Base-by-base conservation (phyloP, 2,888 invertebrate species). In the Stratiomys singularior region DNA sequence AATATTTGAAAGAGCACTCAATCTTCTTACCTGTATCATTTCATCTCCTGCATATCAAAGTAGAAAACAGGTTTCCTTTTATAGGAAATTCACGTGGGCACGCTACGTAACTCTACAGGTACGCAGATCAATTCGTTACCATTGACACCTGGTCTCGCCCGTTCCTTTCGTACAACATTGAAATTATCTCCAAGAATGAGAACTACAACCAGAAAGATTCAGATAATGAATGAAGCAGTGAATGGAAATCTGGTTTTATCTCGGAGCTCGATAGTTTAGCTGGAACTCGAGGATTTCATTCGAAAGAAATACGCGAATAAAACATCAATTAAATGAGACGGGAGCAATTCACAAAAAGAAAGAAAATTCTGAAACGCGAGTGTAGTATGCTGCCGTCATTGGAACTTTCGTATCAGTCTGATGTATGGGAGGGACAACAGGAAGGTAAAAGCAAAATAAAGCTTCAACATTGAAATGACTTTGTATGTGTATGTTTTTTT, bases 171-270 rank as follows among this genome's bases (percentile, higher is more conserved):
- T 15, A 64, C 64, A 23, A 15, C 21, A 64, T 25, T 30, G 30
- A 23, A 64, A 64, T 64, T 64, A 64, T 64, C 64, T 64, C 13
- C 28, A 11, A 30, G 23, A 9, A 64, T 64, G 64, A 27, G 28
- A 64, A 64, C 28, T 30, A 64, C 64, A 64, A 30, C 64, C 25
- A 15, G 7, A 7, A 27, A 30, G n/a, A 11, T n/a, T 15, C 27
- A 64, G 28, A 64, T 64, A 64, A 28, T 37, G 37, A 37, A 37
- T 37, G 37, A 37, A 37, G 3, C 37, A 9, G 11, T 64, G 64
- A 64, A 64, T 64, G 64, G 25, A 64, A 64, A 30, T 30, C 64
- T 28, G 64, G 64, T 64, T 64, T 64, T 64, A 64, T 64, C 64
- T 64, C 13, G 13, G n/a, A 64, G 28, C 23, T n/a, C n/a, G 25